Evolutionary conservation across 2,888 invertebrate genomes (phyloP), one percentile per base, ranked within the genome.

Genomic region (Rhodophaea formosa): DNA sequence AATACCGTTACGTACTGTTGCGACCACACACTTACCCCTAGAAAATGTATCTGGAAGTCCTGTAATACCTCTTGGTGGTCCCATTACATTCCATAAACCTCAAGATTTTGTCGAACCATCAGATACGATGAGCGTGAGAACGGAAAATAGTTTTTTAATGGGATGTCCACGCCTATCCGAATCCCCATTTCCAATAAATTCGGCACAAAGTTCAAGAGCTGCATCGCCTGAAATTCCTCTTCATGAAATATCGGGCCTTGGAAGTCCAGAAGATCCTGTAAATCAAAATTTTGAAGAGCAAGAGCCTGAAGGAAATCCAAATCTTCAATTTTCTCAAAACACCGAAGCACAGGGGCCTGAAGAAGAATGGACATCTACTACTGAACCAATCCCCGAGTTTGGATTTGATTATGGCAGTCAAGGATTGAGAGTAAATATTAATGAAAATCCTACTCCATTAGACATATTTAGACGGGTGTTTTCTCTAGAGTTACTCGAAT

Each of bases 391-490:
- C 10, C 49, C 49, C 7, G 49, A 52, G 32, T 52, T 52, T 32
- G 52, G 15, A 32, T 52, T 32, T 52, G 35, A 52, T 52, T n/a
- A 14, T 52, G n/a, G 12, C 30, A 32, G 14, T 14, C 32, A 52
- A 32, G 35, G 52, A 52, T 32, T 52, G 32, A 17, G 49, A 49
- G 17, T 49, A 23, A 29, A 49, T 23, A 23, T 49, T 23, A 8
- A 12, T 23, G 49, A 52, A 32, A 52, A 52, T 52, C 52, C 52
- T 52, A 52, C 35, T 15, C 32, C 12, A 32, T 52, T 52, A 35
- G 52, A 52, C 52, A 52, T 52, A 12, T 52, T 32, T 52, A 32
- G 32, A 32, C 32, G 32, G n/a, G 52, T 52, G 35, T 52, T 52
- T 52, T 32, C 30, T 52, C 45, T 3, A 45, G 45, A 45, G 5